Evolutionary conservation across 2,888 invertebrate genomes (phyloP).

Genomic region (Rhimphoctona megacephalus): DNA sequence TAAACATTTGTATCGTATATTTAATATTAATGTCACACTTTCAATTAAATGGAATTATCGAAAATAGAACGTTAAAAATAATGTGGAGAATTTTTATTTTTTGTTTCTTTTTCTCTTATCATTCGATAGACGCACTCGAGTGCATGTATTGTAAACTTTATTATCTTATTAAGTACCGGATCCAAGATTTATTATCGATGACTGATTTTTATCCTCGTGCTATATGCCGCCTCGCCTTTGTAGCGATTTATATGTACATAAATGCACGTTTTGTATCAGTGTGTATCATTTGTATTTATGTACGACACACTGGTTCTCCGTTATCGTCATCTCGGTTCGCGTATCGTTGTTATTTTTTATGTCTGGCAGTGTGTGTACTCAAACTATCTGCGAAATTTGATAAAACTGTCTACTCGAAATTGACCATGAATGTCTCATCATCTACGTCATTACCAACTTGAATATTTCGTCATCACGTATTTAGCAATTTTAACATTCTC

Average conservation of each 20-base stretch:
- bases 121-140: constrained; percentile 16
- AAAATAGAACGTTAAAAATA: not conserved
- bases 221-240: constrained; percentile 10
- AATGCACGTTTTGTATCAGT: not conserved
- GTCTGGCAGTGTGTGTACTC: constrained; percentile 51
- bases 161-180: constrained; percentile 35
- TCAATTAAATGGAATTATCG: not conserved
- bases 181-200: constrained; percentile 47
- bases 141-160: constrained; percentile 23
- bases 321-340: constrained; percentile 13
- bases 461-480: not conserved
- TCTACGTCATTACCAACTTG: constrained; percentile 4
- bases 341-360: constrained; percentile 49
- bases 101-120: not conserved
- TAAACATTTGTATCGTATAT: not conserved
- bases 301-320: not conserved
- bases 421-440: constrained; percentile 47
- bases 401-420: constrained; percentile 49
- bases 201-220: constrained; percentile 46
- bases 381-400: constrained; percentile 57
- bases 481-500: constrained; percentile 9
- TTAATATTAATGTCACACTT: not conserved
- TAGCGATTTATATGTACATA: constrained; percentile 2
- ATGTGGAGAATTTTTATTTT: not conserved
- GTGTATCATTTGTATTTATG: not conserved